A percentile compares a stretch with the other conserved stretches of the same genome.
Evolutionary conservation across 1,140 invertebrate genomes (phyloP).

Genomic region (Xylocopa sonorina): DNA sequence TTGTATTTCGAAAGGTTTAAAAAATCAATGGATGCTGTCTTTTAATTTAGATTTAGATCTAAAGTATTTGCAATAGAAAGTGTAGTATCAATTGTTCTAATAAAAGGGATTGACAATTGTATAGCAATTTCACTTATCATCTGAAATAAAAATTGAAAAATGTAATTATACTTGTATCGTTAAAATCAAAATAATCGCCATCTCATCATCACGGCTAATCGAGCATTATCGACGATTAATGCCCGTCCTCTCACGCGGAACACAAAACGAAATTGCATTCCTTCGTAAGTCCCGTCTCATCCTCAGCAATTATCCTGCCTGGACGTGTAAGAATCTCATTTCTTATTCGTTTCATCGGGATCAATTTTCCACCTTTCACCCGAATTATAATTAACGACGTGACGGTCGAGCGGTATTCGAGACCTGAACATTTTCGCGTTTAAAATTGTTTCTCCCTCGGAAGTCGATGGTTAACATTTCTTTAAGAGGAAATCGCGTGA

Average conservation of each 20-base stretch:
- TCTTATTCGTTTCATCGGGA: conserved; percentile 44
- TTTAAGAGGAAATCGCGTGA: conserved; percentile 58
- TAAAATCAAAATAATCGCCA: conserved; percentile 14
- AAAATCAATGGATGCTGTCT: neutral
- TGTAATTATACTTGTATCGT: no score
- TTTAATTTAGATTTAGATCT: no score
- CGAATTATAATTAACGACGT: neutral
- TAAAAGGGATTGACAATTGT: no score
- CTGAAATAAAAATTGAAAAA: no score
- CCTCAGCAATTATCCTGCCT: conserved; percentile 54
- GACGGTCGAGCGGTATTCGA: neutral
- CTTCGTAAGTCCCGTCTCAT: conserved; percentile 68
- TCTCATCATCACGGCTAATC: conserved; percentile 25
- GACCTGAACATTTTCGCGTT: neutral
- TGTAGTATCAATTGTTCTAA: no score
- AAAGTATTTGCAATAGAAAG: no score
- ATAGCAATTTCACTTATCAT: no score
- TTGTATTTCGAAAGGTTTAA: neutral
- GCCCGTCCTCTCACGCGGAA: conserved; percentile 33
- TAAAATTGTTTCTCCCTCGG: neutral
- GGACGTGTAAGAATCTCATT: conserved; percentile 35
- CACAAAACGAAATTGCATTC: conserved; percentile 66
- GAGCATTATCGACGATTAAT: conserved; percentile 51
- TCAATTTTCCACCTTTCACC: conserved; percentile 29
- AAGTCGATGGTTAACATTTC: neutral